Evolutionary conservation across 2,888 invertebrate genomes (phyloP), one percentile per base, ranked within the genome.

Genomic region (Archaeoteleia sp.): DNA sequence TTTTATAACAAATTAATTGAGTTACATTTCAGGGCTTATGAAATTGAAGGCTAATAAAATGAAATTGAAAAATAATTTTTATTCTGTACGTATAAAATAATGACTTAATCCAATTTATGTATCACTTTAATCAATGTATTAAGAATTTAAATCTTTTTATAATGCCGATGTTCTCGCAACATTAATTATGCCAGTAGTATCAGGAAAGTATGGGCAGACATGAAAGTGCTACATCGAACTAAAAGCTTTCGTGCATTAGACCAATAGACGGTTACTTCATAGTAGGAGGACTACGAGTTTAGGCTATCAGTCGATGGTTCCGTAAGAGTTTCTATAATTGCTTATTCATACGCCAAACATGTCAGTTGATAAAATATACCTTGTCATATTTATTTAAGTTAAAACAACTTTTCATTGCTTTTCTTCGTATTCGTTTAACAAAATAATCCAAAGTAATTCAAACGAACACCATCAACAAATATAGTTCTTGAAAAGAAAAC

Each of bases 221-320:
- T 42, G 42, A 60, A 60, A 60, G 43, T 48, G 49, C 48, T 35
- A 49, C 37, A 23, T 45, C 39, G 35, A 29, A 53, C 51, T 61
- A 61, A 61, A 61, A 61, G 60, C 60, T 53, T 61, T 30, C 30
- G 51, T 45, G 51, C 60, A 61, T 61, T 61, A 61, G 51, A 29
- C 35, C 43, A 23, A 60, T 37, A 23, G 43, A 45, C 30, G 45
- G 9, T 17, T 42, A 37, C 30, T 29, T 45, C 13, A 35, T 39
- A 8, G 15, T 23, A 45, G 37, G 29, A 8, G 7, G n/a, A 32
- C 13, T 58, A 61, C 40, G 60, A 61, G 37, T 61, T 61, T 53
- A 35, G 60, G 43, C 45, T 35, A 51, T 61, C 49, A 27, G 7
- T 8, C 17, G 39, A 27, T 49, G 29, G 42, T 27, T 49, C 1